Base-by-base conservation (phyloP, 2,113 vertebrate genomes). In the Tragulus kanchil region DNA sequence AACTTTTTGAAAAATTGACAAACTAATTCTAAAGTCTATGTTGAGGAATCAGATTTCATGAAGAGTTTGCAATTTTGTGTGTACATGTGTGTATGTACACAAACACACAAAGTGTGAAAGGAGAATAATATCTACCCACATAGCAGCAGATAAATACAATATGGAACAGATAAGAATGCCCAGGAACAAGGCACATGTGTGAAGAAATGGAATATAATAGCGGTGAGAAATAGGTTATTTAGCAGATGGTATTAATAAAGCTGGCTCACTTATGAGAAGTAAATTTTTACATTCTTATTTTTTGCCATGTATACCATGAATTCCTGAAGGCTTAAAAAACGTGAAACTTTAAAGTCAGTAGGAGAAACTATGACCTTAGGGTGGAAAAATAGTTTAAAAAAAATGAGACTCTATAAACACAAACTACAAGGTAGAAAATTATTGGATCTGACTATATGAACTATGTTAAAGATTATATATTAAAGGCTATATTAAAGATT, bases 1-100 rank as follows among this genome's bases (percentile, higher is more conserved):
- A 73, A 65, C 45, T 77, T 85, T 88, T 45, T 81, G 56, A 81
- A 50, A 77, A 93, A 75, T 92, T 54, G 42, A 75, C 14, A 95
- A 78, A 62, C 4, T 50, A 16, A 71, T 78, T 71, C 19, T 59
- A 59, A 75, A 88, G 42, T 71, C 23, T 45, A n/a, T 13, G 13
- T 26, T n/a, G 13, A 79, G 88, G 59, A 67, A 62, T 59, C 52
- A 69, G 45, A 28, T 54, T 93, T 67, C 58, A 79, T 36, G 85
- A 84, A 65, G 61, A 89, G 77, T 64, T 83, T 14, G 78, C 48
- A 73, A 52, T 79, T 64, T 56, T 89, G 16, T 26, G 14, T 5
- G 42, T 15, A 3, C 6, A 28, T 3, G 13, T 7, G 28, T 3
- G 19, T 9, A 58, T 48, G 10, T 4, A 77, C 7, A 56, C 5